Percentiles rank a stretch among this genome's conserved stretches.
Evolutionary conservation across 2,888 invertebrate species (phyloP).

Genomic region (Parnassius mnemosyne): DNA sequence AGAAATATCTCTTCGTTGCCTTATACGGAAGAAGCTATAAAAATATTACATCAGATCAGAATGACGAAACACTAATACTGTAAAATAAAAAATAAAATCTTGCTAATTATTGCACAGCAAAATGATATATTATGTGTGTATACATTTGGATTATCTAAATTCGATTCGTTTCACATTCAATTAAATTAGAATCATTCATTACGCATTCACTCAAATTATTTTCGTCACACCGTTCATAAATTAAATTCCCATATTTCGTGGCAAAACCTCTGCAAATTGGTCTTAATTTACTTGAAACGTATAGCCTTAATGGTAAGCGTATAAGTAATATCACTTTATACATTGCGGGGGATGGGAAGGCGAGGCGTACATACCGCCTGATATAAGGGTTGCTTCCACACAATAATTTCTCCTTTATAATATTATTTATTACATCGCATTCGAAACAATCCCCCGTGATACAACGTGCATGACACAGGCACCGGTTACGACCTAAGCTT

Average conservation of each 20-base stretch:
- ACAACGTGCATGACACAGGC: slow-evolving; percentile 44
- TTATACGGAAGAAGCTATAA: neutral
- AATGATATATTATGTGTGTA: neutral
- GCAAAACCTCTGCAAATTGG: slow-evolving; percentile 74
- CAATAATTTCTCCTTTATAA: slow-evolving; percentile 55
- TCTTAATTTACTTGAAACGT: slow-evolving; percentile 74
- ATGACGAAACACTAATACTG: too few relatives aligned
- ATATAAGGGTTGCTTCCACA: slow-evolving; percentile 49
- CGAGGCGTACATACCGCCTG: slow-evolving; percentile 31
- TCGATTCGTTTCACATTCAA: slow-evolving; percentile 40
- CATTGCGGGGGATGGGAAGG: slow-evolving; percentile 41
- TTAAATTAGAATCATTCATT: slow-evolving; percentile 65
- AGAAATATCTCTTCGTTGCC: neutral
- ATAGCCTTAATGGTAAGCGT: slow-evolving; percentile 69
- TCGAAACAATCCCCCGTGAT: slow-evolving; percentile 52
- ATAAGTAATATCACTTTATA: slow-evolving; percentile 71
- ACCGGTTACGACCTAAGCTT: slow-evolving; percentile 39
- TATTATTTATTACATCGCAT: slow-evolving; percentile 56
- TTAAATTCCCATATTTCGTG: slow-evolving; percentile 68
- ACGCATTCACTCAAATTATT: slow-evolving; percentile 64
- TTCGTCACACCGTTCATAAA: slow-evolving; percentile 63
- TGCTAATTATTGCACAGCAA: neutral
- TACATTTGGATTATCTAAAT: neutral
- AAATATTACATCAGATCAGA: neutral
- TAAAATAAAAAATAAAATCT: neutral